Conservation (phyloP, 2,888 invertebrate species). For the Drosophila barbarae region DNA sequence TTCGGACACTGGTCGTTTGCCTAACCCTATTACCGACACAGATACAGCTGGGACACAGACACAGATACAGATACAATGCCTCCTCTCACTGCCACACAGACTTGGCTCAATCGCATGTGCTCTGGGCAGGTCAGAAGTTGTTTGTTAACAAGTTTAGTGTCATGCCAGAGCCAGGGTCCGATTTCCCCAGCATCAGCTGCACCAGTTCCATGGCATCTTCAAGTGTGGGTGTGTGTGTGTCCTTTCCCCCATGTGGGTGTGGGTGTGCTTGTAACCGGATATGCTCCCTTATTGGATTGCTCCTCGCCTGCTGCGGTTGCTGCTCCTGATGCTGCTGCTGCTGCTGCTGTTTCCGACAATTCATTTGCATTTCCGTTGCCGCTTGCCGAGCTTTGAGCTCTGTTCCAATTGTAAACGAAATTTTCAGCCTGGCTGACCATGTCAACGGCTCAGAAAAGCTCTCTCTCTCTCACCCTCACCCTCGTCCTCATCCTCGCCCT, state of each 20-base stretch:
- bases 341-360: conserved; percentile 51
- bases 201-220: conserved; percentile 21
- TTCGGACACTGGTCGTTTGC: conserved; percentile 26
- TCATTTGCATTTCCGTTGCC: conserved; percentile 60
- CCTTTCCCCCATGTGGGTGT: not conserved
- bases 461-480: not conserved
- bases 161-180: conserved; percentile 32
- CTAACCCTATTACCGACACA: conserved; percentile 29
- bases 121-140: conserved; percentile 55
- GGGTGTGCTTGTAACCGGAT: conserved; percentile 33
- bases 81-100: not conserved
- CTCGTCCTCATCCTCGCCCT: not conserved
- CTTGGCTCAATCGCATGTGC: conserved; percentile 20
- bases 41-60: not conserved
- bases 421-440: conserved; percentile 32
- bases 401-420: conserved; percentile 30
- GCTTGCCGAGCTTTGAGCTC: conserved; percentile 28
- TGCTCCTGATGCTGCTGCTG: conserved; percentile 24
- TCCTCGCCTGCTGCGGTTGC: conserved; percentile 18
- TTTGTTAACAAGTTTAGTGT: conserved; percentile 61
- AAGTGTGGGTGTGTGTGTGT: conserved; percentile 4
- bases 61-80: conserved; percentile 16
- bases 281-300: conserved; percentile 51
- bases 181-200: conserved; percentile 17
- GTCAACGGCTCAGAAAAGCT: conserved; percentile 34